Evolutionary conservation across 2,113 vertebrate species (phyloP), one percentile per base, ranked within the genome.

Genomic region (Gadus macrocephalus): DNA sequence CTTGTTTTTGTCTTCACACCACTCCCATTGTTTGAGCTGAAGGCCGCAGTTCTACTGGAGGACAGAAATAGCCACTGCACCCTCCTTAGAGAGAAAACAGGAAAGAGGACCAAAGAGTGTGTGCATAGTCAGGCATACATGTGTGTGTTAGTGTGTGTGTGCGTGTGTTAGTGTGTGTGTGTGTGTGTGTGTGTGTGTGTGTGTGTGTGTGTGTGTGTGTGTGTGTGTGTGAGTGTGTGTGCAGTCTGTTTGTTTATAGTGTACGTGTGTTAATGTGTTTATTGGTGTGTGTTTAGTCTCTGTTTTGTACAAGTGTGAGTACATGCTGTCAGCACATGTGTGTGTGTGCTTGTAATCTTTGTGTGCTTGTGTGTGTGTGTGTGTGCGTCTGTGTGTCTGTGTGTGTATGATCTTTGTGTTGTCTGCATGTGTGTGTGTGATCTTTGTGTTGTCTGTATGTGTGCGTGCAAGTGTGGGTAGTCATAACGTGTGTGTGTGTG

Each of bases 31-130:
- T 90, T 77, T 38, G 71, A 77, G 67, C 25, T 66, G 63, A 82
- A 70, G 64, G 71, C 58, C 61, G 70, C 9, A 14, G 67, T 80
- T 78, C 35, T 66, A 75, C 53, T 65, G 62, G 65, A 6, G 27
- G 74, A 74, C 76, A 59, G 78, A 89, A 89, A 88, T 79, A 88
- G 78, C 66, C 7, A 22, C 55, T 60, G 15, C 71, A 79, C 66
- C n/a, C 69, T 56, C 81, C 87, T 91, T 49, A 14, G 42, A 49
- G 42, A 49, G 42, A 49, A 90, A 92, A 92, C 91, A 92, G 91
- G 91, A 92, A 90, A 80, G 85, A 69, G 83, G 81, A 71, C 75
- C 77, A 80, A 70, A 5, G 63, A 28, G 64, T 56, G 65, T 53
- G 62, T 67, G 31, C 19, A 22, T 68, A 72, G 15, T 31, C 42